A percentile compares a stretch with the other conserved stretches of the same genome.
Conservation (phyloP, 1,140 invertebrate species). For the Calephelis virginiensis region DNA sequence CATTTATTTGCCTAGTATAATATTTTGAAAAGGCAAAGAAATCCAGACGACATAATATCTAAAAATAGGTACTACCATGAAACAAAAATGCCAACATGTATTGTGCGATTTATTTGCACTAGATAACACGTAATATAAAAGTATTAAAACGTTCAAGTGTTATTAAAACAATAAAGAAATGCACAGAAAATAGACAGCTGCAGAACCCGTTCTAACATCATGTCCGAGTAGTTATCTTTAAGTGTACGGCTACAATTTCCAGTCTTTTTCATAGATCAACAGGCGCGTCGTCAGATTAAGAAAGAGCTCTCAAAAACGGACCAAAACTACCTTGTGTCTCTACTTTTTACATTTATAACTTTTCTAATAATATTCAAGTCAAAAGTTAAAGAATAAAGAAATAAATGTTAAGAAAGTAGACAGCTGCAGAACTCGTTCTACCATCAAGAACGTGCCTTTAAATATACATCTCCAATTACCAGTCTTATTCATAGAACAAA, state of each 20-base stretch:
- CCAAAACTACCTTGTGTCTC: background rate
- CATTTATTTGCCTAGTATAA: too few species aligned
- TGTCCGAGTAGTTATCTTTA: conserved; percentile 15
- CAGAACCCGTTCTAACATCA: conserved; percentile 7
- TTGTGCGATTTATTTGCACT: too few species aligned
- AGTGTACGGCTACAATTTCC: conserved; percentile 1
- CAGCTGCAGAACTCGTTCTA: conserved; percentile 9
- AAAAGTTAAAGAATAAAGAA: too few species aligned
- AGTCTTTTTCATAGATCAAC: background rate
- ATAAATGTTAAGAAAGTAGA: background rate
- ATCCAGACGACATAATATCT: too few species aligned
- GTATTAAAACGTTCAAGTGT: background rate
- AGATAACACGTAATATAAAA: too few species aligned
- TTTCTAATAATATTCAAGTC: too few species aligned
- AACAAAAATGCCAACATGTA: too few species aligned
- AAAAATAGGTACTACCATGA: too few species aligned
- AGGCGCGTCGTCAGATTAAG: background rate
- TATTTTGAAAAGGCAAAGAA: too few species aligned
- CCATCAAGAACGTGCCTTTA: background rate
- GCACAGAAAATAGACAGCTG: conserved; percentile 5
- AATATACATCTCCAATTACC: background rate
- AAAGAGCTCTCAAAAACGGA: background rate
- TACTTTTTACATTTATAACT: background rate
- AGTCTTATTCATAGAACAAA: background rate
- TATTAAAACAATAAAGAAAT: conserved; percentile 13